Percentiles rank a stretch among this genome's conserved stretches.
Conservation (phyloP, 2,888 invertebrate species). For the Pyralis farinalis region DNA sequence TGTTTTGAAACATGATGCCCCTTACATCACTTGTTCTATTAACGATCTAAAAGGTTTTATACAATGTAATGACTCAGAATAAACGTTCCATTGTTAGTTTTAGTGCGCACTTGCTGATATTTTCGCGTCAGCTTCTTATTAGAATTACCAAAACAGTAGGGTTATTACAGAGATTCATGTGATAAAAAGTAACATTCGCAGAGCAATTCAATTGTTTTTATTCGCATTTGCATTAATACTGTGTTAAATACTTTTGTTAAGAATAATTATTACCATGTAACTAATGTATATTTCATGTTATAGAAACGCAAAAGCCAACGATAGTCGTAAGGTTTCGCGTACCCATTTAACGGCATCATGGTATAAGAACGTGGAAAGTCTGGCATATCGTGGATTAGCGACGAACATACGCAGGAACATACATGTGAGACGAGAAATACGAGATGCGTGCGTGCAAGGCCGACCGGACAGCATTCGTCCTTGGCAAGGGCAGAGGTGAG, state of each 20-base stretch:
- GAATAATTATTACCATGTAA: not conserved
- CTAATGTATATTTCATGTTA: not conserved
- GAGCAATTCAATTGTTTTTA: constrained; percentile 20
- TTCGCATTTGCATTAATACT: constrained; percentile 17
- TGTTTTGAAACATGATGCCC: constrained; percentile 46
- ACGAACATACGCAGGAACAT: constrained; percentile 21
- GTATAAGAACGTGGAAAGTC: constrained; percentile 19
- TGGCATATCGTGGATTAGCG: constrained; percentile 13
- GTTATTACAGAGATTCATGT: no score
- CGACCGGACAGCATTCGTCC: constrained; percentile 36
- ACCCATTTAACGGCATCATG: constrained; percentile 22
- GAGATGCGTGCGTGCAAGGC: constrained; percentile 30
- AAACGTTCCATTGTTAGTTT: constrained; percentile 29
- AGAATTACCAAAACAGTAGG: no score
- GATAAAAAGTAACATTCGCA: no score
- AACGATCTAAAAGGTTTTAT: constrained; percentile 32
- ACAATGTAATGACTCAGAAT: constrained; percentile 24
- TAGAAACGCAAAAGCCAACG: constrained; percentile 14
- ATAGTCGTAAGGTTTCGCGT: constrained; percentile 38
- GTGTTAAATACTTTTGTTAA: not conserved
- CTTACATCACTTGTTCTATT: constrained; percentile 40
- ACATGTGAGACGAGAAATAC: constrained; percentile 24
- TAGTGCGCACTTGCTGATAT: constrained; percentile 21
- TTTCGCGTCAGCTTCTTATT: constrained; percentile 40
- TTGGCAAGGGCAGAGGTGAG: constrained; percentile 53